phyloP scores from a whole-genome alignment of 2,797 vertebrate species.

The Pantherophis vulpinus region DNA sequence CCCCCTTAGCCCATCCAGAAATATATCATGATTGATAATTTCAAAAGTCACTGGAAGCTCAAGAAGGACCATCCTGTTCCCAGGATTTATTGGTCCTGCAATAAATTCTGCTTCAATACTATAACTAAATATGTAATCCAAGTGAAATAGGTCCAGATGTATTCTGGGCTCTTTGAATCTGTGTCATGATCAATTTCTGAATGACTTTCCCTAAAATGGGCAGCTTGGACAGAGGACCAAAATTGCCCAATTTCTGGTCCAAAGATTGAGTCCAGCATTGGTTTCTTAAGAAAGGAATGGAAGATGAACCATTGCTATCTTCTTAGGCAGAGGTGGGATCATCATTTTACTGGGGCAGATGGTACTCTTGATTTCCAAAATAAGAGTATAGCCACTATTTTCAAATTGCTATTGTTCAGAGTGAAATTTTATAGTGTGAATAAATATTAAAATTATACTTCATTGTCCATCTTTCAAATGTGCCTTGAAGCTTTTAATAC shows the following conservation, averaged over 20 bases:
- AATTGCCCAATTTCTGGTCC: not conserved
- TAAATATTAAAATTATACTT: not conserved
- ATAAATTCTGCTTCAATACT: not conserved
- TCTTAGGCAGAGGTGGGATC: not conserved
- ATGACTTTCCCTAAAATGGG: not conserved
- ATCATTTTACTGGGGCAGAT: not conserved
- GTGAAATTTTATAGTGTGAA: not conserved
- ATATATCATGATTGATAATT: not conserved
- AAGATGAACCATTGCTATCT: not conserved
- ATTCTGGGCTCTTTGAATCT: not conserved
- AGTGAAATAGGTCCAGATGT: not conserved
- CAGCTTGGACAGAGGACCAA: not conserved
- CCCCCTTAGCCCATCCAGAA: not conserved
- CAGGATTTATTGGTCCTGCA: not conserved
- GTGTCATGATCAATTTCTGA: not conserved
- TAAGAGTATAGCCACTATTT: not conserved
- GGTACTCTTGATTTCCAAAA: not conserved
- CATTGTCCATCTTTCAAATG: not conserved
- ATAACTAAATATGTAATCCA: not conserved
- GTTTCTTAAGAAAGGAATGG: not conserved
- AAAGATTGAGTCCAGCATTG: not conserved
- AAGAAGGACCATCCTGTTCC: not conserved
- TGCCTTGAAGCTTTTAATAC: not conserved
- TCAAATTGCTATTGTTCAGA: not conserved
- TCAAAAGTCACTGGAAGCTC: not conserved